These are phyloP conservation scores for Ctenopoma multispine DNA, from an alignment of 2,797 vertebrate species.

Conservation along the genomic window DNA sequence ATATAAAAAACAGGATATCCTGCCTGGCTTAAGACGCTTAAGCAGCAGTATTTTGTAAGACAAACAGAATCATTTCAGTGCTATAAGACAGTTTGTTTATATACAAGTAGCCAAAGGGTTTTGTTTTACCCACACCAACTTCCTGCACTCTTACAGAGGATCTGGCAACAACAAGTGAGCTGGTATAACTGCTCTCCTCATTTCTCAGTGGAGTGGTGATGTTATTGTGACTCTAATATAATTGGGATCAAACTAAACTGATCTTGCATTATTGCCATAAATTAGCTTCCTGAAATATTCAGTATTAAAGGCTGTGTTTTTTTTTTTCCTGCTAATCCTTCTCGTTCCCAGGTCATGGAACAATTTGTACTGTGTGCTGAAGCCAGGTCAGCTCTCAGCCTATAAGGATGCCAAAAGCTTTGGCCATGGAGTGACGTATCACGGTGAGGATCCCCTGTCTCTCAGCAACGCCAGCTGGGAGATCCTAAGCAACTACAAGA, in stretches of 20 bases:
- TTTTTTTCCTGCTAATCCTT: not conserved
- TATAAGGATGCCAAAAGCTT: slow-evolving; percentile 95
- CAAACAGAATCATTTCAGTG: too few relatives aligned
- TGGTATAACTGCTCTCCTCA: not conserved
- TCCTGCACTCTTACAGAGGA: not conserved
- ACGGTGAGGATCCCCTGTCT: slow-evolving; percentile 90
- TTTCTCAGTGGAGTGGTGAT: slow-evolving; percentile 7
- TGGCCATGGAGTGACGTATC: slow-evolving; percentile 87
- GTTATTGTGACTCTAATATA: slow-evolving; percentile 16
- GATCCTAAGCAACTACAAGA: slow-evolving; percentile 92
- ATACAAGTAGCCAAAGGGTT: too few relatives aligned
- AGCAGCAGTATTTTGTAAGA: too few relatives aligned
- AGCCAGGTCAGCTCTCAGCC: slow-evolving; percentile 88
- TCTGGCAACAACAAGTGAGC: slow-evolving; percentile 3
- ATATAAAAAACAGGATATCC: too few relatives aligned
- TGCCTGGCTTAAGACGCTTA: too few relatives aligned
- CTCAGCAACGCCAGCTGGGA: slow-evolving; percentile 89
- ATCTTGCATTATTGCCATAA: slow-evolving; percentile 29
- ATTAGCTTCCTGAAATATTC: slow-evolving; percentile 20
- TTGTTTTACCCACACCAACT: too few relatives aligned
- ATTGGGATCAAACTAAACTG: slow-evolving; percentile 27
- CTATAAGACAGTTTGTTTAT: too few relatives aligned
- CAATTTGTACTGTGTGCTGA: slow-evolving; percentile 94
- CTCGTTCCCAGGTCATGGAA: slow-evolving; percentile 92
- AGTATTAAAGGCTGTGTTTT: not conserved